Evolutionary conservation across 2,888 invertebrate species (phyloP).

Genomic region (Drosophila koepferae): DNA sequence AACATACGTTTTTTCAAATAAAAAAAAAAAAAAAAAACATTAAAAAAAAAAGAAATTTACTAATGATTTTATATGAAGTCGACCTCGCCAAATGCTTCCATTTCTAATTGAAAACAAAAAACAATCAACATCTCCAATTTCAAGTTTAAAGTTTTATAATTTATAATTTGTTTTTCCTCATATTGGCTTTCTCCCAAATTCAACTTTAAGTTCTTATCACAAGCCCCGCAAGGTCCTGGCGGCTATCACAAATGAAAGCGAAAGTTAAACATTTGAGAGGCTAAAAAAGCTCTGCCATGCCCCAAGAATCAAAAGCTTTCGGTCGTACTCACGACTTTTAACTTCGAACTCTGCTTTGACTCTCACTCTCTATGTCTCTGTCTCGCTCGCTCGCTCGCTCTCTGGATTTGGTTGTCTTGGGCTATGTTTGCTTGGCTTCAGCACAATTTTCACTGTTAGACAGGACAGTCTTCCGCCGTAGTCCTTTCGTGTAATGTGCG

Average conservation of each 20-base stretch:
- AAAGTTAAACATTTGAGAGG: slow-evolving; percentile 37
- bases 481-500: slow-evolving; percentile 82
- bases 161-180: neutral
- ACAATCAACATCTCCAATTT: neutral
- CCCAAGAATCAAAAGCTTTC: slow-evolving; percentile 53
- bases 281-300: slow-evolving; percentile 54
- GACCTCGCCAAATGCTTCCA: too few relatives aligned
- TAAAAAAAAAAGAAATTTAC: too few relatives aligned
- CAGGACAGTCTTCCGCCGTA: slow-evolving; percentile 81
- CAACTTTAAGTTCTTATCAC: slow-evolving; percentile 6
- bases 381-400: slow-evolving; percentile 6
- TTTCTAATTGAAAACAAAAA: too few relatives aligned
- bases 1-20: too few relatives aligned
- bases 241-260: slow-evolving; percentile 36
- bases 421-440: slow-evolving; percentile 29
- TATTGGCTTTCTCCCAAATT: neutral
- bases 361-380: slow-evolving; percentile 4
- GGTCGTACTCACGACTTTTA: slow-evolving; percentile 48
- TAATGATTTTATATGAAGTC: too few relatives aligned
- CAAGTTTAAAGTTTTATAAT: neutral
- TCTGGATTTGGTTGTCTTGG: slow-evolving; percentile 16
- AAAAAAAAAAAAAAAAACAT: too few relatives aligned
- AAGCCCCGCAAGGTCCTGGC: neutral
- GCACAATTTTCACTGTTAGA: slow-evolving; percentile 49
- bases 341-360: slow-evolving; percentile 53